A percentile compares a stretch with the other conserved stretches of the same genome.
These are phyloP conservation scores for Dryobotodes eremita DNA, from an alignment of 2,888 invertebrate species.

Conservation along the genomic window DNA sequence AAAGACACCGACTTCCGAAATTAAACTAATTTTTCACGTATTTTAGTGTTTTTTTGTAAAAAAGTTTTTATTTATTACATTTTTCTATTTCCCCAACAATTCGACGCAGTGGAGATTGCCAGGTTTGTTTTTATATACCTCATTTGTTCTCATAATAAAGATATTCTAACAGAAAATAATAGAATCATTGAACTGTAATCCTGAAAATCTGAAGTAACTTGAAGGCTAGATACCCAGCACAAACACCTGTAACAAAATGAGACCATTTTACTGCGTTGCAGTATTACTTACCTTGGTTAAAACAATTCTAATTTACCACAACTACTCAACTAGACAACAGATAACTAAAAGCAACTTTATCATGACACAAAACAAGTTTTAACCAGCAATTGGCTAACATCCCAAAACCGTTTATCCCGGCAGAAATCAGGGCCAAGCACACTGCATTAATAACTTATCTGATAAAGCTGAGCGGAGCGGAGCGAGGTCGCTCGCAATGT, in stretches of 20 bases:
- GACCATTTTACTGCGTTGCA: neutral
- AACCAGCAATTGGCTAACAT: conserved; percentile 47
- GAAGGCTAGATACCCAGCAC: neutral
- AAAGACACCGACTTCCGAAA: no score
- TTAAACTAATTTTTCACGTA: no score
- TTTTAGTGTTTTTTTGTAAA: no score
- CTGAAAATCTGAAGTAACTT: neutral
- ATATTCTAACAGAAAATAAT: no score
- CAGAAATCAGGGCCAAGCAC: conserved; percentile 27
- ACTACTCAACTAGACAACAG: conserved; percentile 2
- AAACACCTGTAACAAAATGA: neutral
- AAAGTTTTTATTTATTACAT: no score
- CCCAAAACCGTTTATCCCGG: conserved; percentile 52
- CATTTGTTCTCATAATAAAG: neutral
- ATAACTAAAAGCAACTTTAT: conserved; percentile 40
- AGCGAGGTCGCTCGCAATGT: conserved; percentile 16
- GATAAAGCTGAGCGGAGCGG: conserved; percentile 12
- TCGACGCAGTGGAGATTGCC: no score
- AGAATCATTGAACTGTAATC: no score
- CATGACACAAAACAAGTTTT: conserved; percentile 35
- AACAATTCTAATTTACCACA: conserved; percentile 14
- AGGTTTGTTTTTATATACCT: no score
- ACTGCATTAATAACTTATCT: conserved; percentile 44
- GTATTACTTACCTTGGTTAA: conserved; percentile 12
- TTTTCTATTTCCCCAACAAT: no score